Evolutionary conservation across 2,888 invertebrate species (phyloP), one percentile per base, ranked within the genome.

Genomic region (Agriopis aurantiaria): DNA sequence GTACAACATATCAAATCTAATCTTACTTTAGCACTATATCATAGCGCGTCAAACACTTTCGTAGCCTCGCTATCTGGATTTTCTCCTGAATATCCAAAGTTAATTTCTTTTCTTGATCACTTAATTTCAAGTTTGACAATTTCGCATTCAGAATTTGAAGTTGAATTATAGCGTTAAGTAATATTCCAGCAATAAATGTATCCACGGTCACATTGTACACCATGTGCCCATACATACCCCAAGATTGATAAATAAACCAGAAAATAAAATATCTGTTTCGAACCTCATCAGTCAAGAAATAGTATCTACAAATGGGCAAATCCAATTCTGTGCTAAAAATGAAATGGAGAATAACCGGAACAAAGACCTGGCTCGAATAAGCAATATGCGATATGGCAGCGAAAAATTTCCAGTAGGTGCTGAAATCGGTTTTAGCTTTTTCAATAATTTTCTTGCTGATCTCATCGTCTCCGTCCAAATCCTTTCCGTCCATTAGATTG

Each of bases 151-250:
- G 65, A 3, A 89, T 69, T 72, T 82, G 85, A 11, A 92, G 72
- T 65, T 92, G 91, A 7, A 73, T 79, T 61, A 90, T 80, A n/a
- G 85, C 83, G 71, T 86, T 79, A 0, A 83, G 48, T 33, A 92
- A 72, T 8, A 92, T 66, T 0, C 93, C 92, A 67, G 85, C 82
- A 11, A 88, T 85, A 61, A 92, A 85, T 0, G 88, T 76, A 78
- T 92, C 92, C 5, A 86, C 78, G 51, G 84, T 88, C 0, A 88
- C 78, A 68, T 91, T 91, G 64, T 88, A 91, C 62, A 80, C 84
- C 92, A 92, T 89, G 65, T 92, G 91, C 0, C 83, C 86, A 61
- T 87, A 91, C 73, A 91, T 88, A 0, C 90, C 89, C 14, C 86
- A 55, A 3, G 87, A 80, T 75, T 92, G 91, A 69, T 91, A 93